Evolutionary conservation across 2,888 invertebrate species (phyloP).

Genomic region (Eupithecia vulgata): DNA sequence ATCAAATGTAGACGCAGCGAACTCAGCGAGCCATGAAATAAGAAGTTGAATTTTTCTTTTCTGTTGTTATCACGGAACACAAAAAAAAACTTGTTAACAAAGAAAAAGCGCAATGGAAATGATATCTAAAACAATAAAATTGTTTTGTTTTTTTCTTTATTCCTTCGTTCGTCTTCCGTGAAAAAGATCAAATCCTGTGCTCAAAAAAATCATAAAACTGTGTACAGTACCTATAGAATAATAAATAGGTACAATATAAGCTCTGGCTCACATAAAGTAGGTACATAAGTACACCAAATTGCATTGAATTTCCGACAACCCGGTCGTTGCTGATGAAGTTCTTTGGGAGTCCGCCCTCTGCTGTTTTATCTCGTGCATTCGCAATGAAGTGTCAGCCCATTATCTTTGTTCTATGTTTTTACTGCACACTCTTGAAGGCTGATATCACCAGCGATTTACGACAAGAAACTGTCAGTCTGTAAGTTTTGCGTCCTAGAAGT

Average conservation of each 20-base stretch:
- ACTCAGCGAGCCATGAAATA: too few species aligned
- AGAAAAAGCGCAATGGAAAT: too few species aligned
- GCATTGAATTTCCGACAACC: neutral
- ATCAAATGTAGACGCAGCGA: too few species aligned
- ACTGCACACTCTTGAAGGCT: conserved; percentile 45
- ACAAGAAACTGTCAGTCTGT: conserved; percentile 19
- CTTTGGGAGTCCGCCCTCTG: neutral
- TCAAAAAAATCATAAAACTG: too few species aligned
- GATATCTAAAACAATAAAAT: too few species aligned
- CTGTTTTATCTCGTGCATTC: neutral
- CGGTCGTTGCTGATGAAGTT: neutral
- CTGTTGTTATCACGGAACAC: too few species aligned
- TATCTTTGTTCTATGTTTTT: conserved; percentile 37
- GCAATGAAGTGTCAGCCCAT: conserved; percentile 40
- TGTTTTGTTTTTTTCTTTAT: too few species aligned
- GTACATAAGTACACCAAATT: neutral
- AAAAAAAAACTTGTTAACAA: too few species aligned
- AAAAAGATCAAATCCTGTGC: too few species aligned
- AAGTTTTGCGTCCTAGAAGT: conserved; percentile 10
- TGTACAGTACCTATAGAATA: too few species aligned
- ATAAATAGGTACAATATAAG: neutral
- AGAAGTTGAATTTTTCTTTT: too few species aligned
- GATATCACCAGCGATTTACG: conserved; percentile 34
- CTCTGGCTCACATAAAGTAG: neutral
- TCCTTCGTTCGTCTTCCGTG: too few species aligned